phyloP scores from a whole-genome alignment of 2,888 invertebrate species.

The Dastarcus helophoroides region DNA sequence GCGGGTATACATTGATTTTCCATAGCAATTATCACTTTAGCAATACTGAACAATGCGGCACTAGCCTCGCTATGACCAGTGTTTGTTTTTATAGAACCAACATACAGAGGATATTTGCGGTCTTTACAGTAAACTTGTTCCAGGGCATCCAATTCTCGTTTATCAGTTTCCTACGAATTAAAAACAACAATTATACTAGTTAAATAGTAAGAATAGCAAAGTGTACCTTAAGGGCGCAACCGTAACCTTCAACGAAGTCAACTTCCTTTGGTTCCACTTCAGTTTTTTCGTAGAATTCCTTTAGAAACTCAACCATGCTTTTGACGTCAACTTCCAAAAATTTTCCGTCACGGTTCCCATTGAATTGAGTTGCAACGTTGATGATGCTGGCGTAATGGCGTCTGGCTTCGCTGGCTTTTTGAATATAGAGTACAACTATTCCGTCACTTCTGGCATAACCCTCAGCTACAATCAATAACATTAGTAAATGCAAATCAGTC shows the following conservation, averaged over 20 bases:
- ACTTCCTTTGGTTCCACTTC: constrained; percentile 33
- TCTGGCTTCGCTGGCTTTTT: constrained; percentile 48
- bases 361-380: constrained; percentile 44
- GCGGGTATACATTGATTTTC: constrained; percentile 78
- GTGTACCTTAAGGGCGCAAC: constrained; percentile 37
- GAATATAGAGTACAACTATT: constrained; percentile 59
- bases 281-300: constrained; percentile 45
- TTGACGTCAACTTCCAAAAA: constrained; percentile 29
- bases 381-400: constrained; percentile 44
- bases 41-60: constrained; percentile 75
- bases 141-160: constrained; percentile 83
- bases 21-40: constrained; percentile 86
- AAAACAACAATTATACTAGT: constrained; percentile 2
- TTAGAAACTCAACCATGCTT: constrained; percentile 38
- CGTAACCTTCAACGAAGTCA: constrained; percentile 34
- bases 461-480: constrained; percentile 48
- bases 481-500: constrained; percentile 2
- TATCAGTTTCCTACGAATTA: constrained; percentile 27
- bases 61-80: constrained; percentile 96
- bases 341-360: constrained; percentile 41
- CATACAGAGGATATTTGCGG: constrained; percentile 63
- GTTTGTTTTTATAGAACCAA: constrained; percentile 95
- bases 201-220: constrained; percentile 2
- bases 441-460: constrained; percentile 82
- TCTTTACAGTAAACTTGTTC: constrained; percentile 79